phyloP scores from a whole-genome alignment of 2,113 vertebrate genomes.

The Odontesthes bonariensis region DNA sequence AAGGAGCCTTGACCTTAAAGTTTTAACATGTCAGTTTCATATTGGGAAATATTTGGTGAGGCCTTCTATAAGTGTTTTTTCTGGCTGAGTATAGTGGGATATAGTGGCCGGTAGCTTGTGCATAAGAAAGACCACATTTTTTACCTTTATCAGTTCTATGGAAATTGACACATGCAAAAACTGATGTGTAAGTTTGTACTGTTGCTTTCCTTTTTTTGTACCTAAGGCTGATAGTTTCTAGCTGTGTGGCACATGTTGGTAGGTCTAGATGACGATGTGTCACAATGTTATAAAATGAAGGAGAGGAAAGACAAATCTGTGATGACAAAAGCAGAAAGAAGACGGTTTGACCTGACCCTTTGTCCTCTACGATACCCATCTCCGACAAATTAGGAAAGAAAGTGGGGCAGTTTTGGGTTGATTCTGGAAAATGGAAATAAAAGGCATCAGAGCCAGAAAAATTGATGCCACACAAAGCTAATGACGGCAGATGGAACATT shows the following conservation, averaged over 20 bases:
- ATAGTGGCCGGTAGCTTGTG: not conserved
- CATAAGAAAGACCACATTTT: slow-evolving; percentile 14
- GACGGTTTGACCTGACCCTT: slow-evolving; percentile 22
- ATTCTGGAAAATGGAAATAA: not conserved
- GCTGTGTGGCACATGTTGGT: slow-evolving; percentile 52
- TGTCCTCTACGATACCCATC: slow-evolving; percentile 6
- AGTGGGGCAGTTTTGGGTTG: not conserved
- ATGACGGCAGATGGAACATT: not conserved
- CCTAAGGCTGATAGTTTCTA: slow-evolving; percentile 39
- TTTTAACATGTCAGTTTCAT: slow-evolving; percentile 46
- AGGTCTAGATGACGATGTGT: slow-evolving; percentile 55
- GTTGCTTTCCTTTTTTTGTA: not conserved
- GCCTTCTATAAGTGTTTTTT: slow-evolving; percentile 42
- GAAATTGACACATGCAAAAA: slow-evolving; percentile 17
- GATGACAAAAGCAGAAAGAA: slow-evolving; percentile 67
- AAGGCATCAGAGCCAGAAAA: slow-evolving; percentile 13
- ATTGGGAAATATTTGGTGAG: slow-evolving; percentile 17
- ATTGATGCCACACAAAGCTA: not conserved
- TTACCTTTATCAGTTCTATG: not conserved
- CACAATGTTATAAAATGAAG: slow-evolving; percentile 60
- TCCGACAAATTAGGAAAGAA: slow-evolving; percentile 5
- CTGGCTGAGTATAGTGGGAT: slow-evolving; percentile 37
- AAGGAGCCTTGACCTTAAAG: slow-evolving; percentile 24
- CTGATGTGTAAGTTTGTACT: slow-evolving; percentile 3
- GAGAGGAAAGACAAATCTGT: slow-evolving; percentile 41